Conservation (phyloP, 2,113 vertebrate species). For the Chlorodrepanis virens region DNA sequence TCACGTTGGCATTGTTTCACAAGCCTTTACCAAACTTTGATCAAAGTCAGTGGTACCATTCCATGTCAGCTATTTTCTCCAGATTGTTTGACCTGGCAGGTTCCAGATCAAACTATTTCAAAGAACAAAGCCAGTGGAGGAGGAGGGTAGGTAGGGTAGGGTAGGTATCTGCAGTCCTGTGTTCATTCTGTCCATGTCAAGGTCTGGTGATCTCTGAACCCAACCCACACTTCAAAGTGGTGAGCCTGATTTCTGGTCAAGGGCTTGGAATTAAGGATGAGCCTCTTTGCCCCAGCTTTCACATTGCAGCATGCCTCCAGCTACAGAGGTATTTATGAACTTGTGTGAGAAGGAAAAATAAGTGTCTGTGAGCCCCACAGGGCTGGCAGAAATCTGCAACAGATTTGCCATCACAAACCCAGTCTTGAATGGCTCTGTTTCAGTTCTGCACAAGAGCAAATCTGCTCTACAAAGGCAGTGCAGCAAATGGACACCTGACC, state of each 20-base stretch:
- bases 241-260: background rate
- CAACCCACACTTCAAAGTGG: accelerated
- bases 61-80: background rate
- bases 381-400: background rate
- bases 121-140: background rate
- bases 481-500: background rate
- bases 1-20: background rate
- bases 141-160: too few species aligned
- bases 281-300: background rate
- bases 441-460: background rate
- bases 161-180: too few species aligned
- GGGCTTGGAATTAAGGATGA: background rate
- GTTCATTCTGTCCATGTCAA: background rate
- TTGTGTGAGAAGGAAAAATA: background rate
- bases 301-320: background rate
- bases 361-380: background rate
- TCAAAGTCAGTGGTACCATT: background rate
- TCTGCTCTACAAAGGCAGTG: background rate
- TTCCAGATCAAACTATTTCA: background rate
- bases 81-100: background rate
- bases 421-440: background rate
- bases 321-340: background rate
- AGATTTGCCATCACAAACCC: background rate
- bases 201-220: background rate
- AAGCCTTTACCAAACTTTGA: background rate